A percentile compares a stretch with the other conserved stretches of the same genome.
Conservation (phyloP, 2,888 invertebrate genomes). For the Conus canariensis region DNA sequence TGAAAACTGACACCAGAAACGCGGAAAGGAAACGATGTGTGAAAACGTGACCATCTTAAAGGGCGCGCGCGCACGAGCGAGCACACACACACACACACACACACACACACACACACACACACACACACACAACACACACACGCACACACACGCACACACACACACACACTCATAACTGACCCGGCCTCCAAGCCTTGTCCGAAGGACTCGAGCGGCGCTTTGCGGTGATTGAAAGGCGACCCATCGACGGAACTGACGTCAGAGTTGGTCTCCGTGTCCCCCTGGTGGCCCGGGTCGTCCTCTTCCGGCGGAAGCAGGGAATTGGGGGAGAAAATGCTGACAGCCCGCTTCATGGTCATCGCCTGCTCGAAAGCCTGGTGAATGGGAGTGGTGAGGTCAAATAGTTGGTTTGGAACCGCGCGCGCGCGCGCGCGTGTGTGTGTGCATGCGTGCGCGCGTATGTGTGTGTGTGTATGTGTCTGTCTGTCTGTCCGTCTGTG, state of each 20-base stretch:
- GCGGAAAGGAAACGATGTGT: too few species aligned
- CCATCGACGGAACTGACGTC: constrained; percentile 30
- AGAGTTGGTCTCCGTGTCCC: constrained; percentile 17
- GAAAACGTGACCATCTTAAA: not conserved
- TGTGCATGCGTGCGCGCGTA: not conserved
- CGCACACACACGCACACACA: constrained; percentile 31
- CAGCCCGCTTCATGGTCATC: constrained; percentile 36
- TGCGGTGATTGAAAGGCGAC: constrained; percentile 28
- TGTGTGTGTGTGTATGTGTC: not conserved
- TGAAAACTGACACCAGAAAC: too few species aligned
- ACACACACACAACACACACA: constrained; percentile 29
- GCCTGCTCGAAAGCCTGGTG: constrained; percentile 46
- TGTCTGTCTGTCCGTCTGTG: not conserved
- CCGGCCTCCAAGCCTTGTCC: not conserved
- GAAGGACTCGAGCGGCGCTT: not conserved
- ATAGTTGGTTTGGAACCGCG: not conserved
- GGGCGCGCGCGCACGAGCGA: not conserved
- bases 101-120: constrained; percentile 28
- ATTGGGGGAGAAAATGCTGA: not conserved
- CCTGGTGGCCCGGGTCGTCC: not conserved
- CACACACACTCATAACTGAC: not conserved
- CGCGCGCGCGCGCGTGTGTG: not conserved
- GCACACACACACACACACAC: constrained; percentile 32
- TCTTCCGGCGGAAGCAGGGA: not conserved
- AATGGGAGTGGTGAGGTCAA: not conserved